Conservation (phyloP, 2,888 invertebrate species). For the Sepiola atlantica region DNA sequence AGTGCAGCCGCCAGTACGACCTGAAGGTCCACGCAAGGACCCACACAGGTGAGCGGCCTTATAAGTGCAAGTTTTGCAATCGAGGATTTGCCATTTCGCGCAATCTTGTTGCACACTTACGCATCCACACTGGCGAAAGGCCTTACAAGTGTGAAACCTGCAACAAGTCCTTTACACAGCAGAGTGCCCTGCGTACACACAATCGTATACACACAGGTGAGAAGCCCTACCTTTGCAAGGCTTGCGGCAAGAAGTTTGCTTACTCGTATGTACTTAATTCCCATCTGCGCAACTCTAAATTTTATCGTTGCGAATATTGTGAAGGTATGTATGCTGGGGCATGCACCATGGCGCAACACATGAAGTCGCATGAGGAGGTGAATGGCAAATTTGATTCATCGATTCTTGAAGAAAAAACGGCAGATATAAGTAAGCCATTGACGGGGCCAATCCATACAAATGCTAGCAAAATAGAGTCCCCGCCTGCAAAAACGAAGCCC, state of each 20-base stretch:
- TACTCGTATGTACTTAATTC: conserved; percentile 36
- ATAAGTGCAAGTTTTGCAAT: conserved; percentile 32
- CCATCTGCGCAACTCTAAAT: neutral
- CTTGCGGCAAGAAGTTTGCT: neutral
- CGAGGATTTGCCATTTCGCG: conserved; percentile 23
- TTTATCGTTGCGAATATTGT: conserved; percentile 24
- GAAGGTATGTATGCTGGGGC: neutral
- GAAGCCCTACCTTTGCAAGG: neutral
- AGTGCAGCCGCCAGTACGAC: conserved; percentile 35
- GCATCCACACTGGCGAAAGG: conserved; percentile 22
- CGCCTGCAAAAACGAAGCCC: neutral
- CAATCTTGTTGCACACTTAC: conserved; percentile 35
- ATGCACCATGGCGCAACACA: neutral
- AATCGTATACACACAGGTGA: conserved; percentile 36
- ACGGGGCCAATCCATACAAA: neutral
- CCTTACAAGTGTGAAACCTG: neutral
- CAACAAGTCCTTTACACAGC: conserved; percentile 11
- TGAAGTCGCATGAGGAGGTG: neutral
- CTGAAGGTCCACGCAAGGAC: conserved; percentile 17
- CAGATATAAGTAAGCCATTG: neutral
- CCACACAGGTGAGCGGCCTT: conserved; percentile 24
- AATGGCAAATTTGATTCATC: neutral
- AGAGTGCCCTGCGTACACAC: conserved; percentile 37
- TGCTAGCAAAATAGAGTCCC: neutral
- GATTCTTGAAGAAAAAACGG: neutral